Evolutionary conservation across 2,113 vertebrate species (phyloP), one percentile per base, ranked within the genome.

Genomic region (Callopanchax toddi): DNA sequence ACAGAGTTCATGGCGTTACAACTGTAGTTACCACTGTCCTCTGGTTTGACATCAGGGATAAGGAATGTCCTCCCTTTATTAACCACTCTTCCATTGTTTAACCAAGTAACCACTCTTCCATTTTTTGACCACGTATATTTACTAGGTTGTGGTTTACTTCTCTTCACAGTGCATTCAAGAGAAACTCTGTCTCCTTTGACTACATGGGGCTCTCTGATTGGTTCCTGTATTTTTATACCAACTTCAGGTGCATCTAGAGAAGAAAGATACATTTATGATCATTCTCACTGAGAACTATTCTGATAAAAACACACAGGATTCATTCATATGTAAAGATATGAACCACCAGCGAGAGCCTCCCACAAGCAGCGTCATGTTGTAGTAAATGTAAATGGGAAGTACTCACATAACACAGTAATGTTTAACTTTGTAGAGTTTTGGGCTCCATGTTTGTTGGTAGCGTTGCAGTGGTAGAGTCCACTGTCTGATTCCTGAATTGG

Each of bases 371-470:
- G n/a, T n/a, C n/a, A n/a, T n/a, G n/a, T n/a, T n/a, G n/a, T n/a
- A n/a, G n/a, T n/a, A n/a, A n/a, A n/a, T n/a, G n/a, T n/a, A n/a
- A n/a, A n/a, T n/a, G n/a, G 29, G 13, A 66, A 36, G 15, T 72
- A 84, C 91, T 90, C 46, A 90, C 91, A 88, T 43, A 0, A 25
- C 10, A 92, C 82, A 39, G 3, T 0, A 0, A 92, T 61, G 0
- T 0, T 1, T n/a, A 87, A 1, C 2, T 0, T 0, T 0, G 1
- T 2, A 15, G 83, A 87, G 0, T 1, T 0, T 0, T 0, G 0
- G 0, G 0, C 0, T 1, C 81, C 80, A 10, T 22, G 18, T 1
- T 1, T 3, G 25, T 91, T 91, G 16, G 2, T 0, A 67, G 79
- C 86, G 54, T 37, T 0, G 66, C 91, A 92, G 3, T 8, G 3